A percentile compares a stretch with the other conserved stretches of the same genome.
These are phyloP conservation scores for Caiman crocodilus DNA, from an alignment of 2,797 vertebrate species.

Conservation along the genomic window DNA sequence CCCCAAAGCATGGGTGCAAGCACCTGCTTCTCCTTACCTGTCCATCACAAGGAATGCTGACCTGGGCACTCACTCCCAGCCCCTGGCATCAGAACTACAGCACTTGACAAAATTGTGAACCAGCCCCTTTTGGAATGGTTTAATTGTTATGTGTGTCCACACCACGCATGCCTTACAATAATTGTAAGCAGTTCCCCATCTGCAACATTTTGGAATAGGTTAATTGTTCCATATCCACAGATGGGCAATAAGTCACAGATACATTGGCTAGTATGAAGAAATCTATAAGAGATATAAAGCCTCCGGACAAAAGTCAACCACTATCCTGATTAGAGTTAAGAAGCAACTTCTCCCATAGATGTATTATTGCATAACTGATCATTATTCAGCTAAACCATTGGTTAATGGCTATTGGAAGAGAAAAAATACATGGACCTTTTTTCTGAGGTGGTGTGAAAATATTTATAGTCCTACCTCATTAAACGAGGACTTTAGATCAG, in stretches of 20 bases:
- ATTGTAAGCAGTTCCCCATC: too few species aligned
- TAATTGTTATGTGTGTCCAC: too few species aligned
- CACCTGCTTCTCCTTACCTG: too few species aligned
- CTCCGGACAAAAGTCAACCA: conserved; percentile 39
- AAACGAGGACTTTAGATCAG: background rate
- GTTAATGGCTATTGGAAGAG: background rate
- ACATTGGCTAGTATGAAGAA: conserved; percentile 42
- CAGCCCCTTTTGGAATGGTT: too few species aligned
- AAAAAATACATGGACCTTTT: background rate
- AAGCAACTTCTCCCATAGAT: conserved; percentile 16
- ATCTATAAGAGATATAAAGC: conserved; percentile 34
- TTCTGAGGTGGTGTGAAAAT: background rate
- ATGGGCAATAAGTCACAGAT: conserved; percentile 26
- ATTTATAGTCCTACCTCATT: background rate
- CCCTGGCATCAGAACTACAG: too few species aligned
- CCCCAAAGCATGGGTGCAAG: too few species aligned
- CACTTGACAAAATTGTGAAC: too few species aligned
- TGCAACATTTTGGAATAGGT: too few species aligned
- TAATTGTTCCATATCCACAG: too few species aligned
- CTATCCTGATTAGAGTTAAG: conserved; percentile 11
- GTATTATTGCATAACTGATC: conserved; percentile 28
- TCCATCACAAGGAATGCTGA: too few species aligned
- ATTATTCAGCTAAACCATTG: background rate
- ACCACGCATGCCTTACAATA: too few species aligned
- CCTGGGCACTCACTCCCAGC: too few species aligned